Evolutionary conservation across 2,888 invertebrate genomes (phyloP).

Genomic region (Acholoe squamosa): DNA sequence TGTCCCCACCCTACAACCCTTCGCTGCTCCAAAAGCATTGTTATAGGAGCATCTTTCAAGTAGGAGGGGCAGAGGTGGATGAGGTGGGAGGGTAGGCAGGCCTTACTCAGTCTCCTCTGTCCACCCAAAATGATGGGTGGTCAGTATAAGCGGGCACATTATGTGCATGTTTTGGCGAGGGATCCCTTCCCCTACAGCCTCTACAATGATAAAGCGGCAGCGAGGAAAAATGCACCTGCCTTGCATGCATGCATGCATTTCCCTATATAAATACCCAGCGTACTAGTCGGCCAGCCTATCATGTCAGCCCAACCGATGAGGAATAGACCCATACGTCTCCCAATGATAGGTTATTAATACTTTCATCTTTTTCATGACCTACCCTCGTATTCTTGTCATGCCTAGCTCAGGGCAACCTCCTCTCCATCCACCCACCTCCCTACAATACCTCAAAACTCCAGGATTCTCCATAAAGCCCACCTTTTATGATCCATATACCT

Average conservation of each 20-base stretch:
- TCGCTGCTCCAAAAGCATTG: neutral
- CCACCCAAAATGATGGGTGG: constrained; percentile 12
- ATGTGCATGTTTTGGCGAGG: constrained; percentile 16
- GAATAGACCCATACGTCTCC: constrained; percentile 7
- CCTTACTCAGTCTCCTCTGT: neutral
- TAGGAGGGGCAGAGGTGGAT: neutral
- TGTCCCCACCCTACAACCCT: neutral
- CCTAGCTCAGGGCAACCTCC: no score
- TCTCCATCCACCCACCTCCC: no score
- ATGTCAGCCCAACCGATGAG: neutral
- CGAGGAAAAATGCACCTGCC: neutral
- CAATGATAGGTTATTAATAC: neutral
- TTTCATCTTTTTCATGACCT: neutral
- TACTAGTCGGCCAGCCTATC: neutral
- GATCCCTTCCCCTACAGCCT: neutral
- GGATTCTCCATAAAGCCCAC: no score
- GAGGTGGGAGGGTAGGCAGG: neutral
- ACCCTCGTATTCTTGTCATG: no score
- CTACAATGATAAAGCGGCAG: neutral
- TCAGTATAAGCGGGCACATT: constrained; percentile 30
- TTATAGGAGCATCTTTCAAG: constrained; percentile 24
- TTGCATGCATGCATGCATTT: constrained; percentile 40
- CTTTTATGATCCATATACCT: no score
- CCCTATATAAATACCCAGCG: constrained; percentile 6
- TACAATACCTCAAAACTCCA: no score